Percentiles rank a stretch among this genome's conserved stretches.
These are phyloP conservation scores for Catharus fuscescens DNA, from an alignment of 2,113 vertebrate genomes.

Conservation along the genomic window DNA sequence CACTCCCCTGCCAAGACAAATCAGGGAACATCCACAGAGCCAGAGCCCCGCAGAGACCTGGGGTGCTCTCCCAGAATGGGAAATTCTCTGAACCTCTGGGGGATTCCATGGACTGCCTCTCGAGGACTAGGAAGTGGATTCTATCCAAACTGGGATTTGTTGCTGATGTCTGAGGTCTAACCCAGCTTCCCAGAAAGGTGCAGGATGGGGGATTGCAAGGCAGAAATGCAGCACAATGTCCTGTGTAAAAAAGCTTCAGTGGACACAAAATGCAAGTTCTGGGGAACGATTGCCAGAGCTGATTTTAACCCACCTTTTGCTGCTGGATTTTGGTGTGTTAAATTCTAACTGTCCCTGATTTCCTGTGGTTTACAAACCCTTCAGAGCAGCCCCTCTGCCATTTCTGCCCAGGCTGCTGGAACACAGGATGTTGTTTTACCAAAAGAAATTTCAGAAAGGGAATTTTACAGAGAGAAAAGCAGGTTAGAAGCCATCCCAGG, in stretches of 20 bases:
- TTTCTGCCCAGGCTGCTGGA: not conserved
- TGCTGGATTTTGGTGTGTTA: not conserved
- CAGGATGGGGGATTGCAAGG: not conserved
- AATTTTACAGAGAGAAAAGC: not conserved
- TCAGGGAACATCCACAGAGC: not conserved
- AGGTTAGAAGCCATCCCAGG: not conserved
- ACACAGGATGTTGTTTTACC: not conserved
- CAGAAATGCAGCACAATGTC: not conserved
- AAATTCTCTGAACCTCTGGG: not conserved
- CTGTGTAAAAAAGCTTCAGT: not conserved
- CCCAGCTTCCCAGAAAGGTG: slow-evolving; percentile 1
- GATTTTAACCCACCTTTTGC: not conserved
- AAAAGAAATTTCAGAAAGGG: not conserved
- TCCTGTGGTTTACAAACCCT: not conserved
- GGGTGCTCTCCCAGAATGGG: not conserved
- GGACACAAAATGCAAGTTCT: not conserved
- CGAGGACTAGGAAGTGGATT: not conserved
- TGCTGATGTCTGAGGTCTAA: not conserved
- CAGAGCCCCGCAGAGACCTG: not conserved
- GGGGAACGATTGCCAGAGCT: not conserved
- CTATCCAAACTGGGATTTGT: not conserved
- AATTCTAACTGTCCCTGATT: not conserved
- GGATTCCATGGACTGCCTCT: not conserved
- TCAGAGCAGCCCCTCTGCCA: not conserved
- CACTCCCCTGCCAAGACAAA: slow-evolving; percentile 28